Conservation (phyloP, 2,888 invertebrate genomes). For the Drosophila colorata region DNA sequence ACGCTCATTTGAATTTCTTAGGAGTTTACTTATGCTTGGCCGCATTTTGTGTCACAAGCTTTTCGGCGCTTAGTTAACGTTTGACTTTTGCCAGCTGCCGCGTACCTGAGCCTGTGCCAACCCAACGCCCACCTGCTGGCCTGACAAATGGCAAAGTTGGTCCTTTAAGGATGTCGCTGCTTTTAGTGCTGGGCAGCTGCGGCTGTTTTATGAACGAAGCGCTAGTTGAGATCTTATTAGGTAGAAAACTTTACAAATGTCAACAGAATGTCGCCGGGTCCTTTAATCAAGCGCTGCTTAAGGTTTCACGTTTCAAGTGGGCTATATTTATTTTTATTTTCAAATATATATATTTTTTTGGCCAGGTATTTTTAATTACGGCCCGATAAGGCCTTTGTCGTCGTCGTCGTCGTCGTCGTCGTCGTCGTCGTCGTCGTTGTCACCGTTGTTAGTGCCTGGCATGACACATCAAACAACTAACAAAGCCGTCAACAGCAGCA, state of each 20-base stretch:
- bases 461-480: conserved; percentile 69
- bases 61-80: conserved; percentile 79
- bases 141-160: conserved; percentile 59
- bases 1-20: conserved; percentile 79
- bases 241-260: conserved; percentile 71
- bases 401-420: no score
- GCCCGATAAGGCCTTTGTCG: conserved; percentile 61
- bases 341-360: neutral
- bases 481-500: conserved; percentile 61
- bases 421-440: no score
- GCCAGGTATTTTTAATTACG: conserved; percentile 48
- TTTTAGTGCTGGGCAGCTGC: conserved; percentile 40
- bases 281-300: conserved; percentile 65
- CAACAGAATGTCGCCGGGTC: conserved; percentile 67
- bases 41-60: conserved; percentile 76
- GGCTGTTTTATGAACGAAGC: conserved; percentile 50
- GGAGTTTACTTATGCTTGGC: conserved; percentile 74
- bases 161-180: conserved; percentile 42
- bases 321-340: neutral
- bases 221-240: conserved; percentile 57
- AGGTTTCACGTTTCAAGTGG: conserved; percentile 13
- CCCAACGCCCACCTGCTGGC: neutral
- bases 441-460: conserved; percentile 51
- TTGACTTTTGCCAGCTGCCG: conserved; percentile 69
- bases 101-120: conserved; percentile 10